Evolutionary conservation across 2,113 vertebrate genomes (phyloP).

Genomic region (Rana temporaria): DNA sequence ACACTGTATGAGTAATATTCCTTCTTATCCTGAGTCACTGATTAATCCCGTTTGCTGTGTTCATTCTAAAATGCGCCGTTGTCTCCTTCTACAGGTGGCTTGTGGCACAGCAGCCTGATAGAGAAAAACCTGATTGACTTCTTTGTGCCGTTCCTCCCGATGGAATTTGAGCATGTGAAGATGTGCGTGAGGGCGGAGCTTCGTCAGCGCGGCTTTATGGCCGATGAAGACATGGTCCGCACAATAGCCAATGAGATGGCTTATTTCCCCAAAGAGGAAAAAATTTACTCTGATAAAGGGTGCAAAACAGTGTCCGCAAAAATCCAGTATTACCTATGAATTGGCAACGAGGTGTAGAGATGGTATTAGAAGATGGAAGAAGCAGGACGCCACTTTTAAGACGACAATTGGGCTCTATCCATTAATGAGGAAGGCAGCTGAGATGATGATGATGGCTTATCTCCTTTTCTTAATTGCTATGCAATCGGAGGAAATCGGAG

Average conservation of each 20-base stretch:
- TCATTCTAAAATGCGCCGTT: neutral
- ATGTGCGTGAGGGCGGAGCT: conserved; percentile 86
- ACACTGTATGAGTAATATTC: too few relatives aligned
- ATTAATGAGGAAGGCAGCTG: too few relatives aligned
- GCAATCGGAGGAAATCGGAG: too few relatives aligned
- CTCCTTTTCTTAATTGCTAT: too few relatives aligned
- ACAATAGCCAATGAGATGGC: conserved; percentile 82
- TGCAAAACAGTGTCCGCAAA: conserved; percentile 93
- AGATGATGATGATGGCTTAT: too few relatives aligned
- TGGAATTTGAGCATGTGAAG: conserved; percentile 89
- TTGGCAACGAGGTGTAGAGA: neutral
- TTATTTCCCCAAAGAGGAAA: conserved; percentile 88
- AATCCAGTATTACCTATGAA: conserved; percentile 79
- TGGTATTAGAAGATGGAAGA: too few relatives aligned
- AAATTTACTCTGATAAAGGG: conserved; percentile 88
- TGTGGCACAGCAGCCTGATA: conserved; percentile 92
- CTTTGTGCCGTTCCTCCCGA: conserved; percentile 91
- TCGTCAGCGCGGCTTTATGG: conserved; percentile 60
- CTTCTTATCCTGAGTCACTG: too few relatives aligned
- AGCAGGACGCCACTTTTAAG: too few relatives aligned
- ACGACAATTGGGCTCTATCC: too few relatives aligned
- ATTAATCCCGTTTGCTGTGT: too few relatives aligned
- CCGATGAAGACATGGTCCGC: conserved; percentile 71
- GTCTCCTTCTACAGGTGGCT: conserved; percentile 78
- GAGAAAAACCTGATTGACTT: conserved; percentile 93